Base-by-base conservation (phyloP, 2,888 invertebrate species). In the Melieria picta region DNA sequence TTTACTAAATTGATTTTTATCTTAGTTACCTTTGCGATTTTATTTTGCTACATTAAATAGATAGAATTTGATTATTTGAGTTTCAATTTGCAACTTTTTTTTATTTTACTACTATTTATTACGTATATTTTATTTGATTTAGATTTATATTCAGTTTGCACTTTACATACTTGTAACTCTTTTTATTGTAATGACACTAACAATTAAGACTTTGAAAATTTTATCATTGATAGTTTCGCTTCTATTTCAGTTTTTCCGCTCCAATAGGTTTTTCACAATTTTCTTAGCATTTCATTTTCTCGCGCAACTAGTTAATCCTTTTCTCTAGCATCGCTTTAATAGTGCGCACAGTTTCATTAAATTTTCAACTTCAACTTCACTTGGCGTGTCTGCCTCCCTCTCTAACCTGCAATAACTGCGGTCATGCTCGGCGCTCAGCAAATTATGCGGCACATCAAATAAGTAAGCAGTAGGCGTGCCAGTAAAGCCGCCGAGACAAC, bases 401-500 rank as follows among this genome's bases (percentile, higher is more conserved):
- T 30, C 30, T 30, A 30, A 30, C 1, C 30, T 30, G 30, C 30
- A 30, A 30, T 1, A 30, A 30, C 30, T 30, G 30, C 3, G 30
- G 30, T 30, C 30, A 30, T 3, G 30, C 30, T 30, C 30, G 30
- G 30, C 30, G 30, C 30, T 30, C 30, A 2, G 30, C 30, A 30
- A 30, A 3, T 30, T 30, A 30, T 30, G 30, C 30, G 30, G 3
- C 30, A 30, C 30, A 30, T 30, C 30, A 30, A 30, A 30, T 30
- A 30, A 30, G 30, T 30, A 30, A 30, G 30, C 30, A 30, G 30
- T 30, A 30, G 30, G 30, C 30, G 30, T 60, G 61, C 67, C 60
- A 61, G 47, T 47, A 50, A 67, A 52, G 67, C 67, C 67, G 6
- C 67, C 45, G 43, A 50, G 58, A 58, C 42, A 67, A 61, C 60